Percentiles rank a stretch among this genome's conserved stretches.
These are phyloP conservation scores for Micropoecilia bifurca DNA, from an alignment of 2,797 vertebrate species.

Conservation along the genomic window DNA sequence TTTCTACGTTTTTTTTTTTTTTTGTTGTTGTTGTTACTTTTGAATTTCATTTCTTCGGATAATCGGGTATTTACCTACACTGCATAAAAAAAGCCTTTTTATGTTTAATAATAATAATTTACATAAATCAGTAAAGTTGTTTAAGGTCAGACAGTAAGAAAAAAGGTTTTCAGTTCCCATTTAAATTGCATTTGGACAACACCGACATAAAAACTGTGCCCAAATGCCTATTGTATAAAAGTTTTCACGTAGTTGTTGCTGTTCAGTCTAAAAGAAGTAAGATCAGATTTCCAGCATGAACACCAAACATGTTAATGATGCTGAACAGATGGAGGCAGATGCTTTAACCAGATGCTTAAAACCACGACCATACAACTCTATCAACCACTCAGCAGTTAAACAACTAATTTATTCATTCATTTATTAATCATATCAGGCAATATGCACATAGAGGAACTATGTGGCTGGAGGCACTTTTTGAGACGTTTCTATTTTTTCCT, in stretches of 20 bases:
- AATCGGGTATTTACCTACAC: background rate
- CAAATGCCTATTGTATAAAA: constrained; percentile 7
- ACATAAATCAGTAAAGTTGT: background rate
- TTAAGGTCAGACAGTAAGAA: too few species aligned
- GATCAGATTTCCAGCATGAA: constrained; percentile 35
- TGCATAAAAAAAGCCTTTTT: background rate
- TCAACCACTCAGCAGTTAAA: constrained; percentile 12
- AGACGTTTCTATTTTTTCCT: background rate
- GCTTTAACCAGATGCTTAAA: constrained; percentile 55
- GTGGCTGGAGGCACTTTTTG: background rate
- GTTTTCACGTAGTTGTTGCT: constrained; percentile 16
- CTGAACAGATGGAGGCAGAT: constrained; percentile 56
- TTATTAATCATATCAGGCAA: background rate
- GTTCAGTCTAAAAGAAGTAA: constrained; percentile 8
- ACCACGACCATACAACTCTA: constrained; percentile 30
- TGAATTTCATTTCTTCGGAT: background rate
- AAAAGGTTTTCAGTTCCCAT: background rate
- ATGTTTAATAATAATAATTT: background rate
- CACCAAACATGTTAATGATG: constrained; percentile 30
- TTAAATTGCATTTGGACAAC: background rate
- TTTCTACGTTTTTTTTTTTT: background rate
- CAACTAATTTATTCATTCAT: background rate
- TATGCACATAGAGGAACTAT: background rate
- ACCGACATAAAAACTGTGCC: background rate
- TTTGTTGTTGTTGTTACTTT: background rate